These are phyloP conservation scores for Ligdia adustata DNA, from an alignment of 2,888 invertebrate genomes.

Conservation along the genomic window DNA sequence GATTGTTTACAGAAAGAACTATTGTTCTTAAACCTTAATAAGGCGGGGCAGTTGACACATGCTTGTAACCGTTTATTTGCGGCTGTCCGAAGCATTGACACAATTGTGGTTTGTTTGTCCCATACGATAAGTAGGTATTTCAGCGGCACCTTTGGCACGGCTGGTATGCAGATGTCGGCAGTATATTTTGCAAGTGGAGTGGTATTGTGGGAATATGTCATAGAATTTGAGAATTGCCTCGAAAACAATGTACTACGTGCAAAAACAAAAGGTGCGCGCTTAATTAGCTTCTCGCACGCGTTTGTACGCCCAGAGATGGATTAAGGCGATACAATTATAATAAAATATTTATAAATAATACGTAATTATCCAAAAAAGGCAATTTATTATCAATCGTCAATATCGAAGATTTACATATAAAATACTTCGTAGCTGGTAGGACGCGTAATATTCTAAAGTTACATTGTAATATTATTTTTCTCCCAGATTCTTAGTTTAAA, in stretches of 20 bases:
- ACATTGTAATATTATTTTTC: too few relatives aligned
- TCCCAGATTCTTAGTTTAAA: too few relatives aligned
- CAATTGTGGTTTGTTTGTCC: slow-evolving; percentile 6
- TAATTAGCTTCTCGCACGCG: slow-evolving; percentile 70
- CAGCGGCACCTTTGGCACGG: slow-evolving; percentile 41
- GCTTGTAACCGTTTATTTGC: too few relatives aligned
- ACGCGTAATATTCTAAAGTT: too few relatives aligned
- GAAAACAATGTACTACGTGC: slow-evolving; percentile 66
- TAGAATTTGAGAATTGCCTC: slow-evolving; percentile 62
- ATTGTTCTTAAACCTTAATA: too few relatives aligned
- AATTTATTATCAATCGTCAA: too few relatives aligned
- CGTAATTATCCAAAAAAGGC: too few relatives aligned
- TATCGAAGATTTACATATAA: too few relatives aligned
- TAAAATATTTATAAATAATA: slow-evolving; percentile 3
- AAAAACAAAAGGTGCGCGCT: slow-evolving; percentile 72
- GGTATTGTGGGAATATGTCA: slow-evolving; percentile 70
- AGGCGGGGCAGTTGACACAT: too few relatives aligned
- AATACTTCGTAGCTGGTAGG: too few relatives aligned
- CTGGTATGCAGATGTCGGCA: slow-evolving; percentile 58
- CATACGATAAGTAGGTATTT: slow-evolving; percentile 39
- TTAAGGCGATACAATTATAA: slow-evolving; percentile 15
- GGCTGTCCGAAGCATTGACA: slow-evolving; percentile 10
- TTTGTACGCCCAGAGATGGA: slow-evolving; percentile 40
- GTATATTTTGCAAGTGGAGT: slow-evolving; percentile 66
- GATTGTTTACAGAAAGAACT: too few relatives aligned